phyloP scores from a whole-genome alignment of 2,113 vertebrate genomes.

The Psophia crepitans region DNA sequence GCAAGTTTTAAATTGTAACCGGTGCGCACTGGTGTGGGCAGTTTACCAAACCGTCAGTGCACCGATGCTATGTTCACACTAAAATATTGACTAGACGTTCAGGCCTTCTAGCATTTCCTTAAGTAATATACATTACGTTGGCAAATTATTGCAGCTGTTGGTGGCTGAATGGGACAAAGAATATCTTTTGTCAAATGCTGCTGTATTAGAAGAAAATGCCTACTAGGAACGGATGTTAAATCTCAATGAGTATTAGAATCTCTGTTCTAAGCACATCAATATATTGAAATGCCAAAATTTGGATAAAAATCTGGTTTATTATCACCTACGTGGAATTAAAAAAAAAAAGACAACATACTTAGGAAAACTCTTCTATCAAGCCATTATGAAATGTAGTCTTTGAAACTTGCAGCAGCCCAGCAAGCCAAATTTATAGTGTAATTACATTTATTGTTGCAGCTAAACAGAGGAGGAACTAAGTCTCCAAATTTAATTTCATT shows the following conservation, averaged over 20 bases:
- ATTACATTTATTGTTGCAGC: neutral
- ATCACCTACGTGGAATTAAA: neutral
- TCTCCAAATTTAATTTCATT: neutral
- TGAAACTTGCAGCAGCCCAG: neutral
- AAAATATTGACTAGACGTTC: neutral
- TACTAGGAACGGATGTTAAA: neutral
- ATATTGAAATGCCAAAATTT: neutral
- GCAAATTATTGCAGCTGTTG: neutral
- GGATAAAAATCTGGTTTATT: neutral
- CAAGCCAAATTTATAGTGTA: neutral
- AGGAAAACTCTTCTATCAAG: neutral
- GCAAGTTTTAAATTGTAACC: neutral
- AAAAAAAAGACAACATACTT: neutral
- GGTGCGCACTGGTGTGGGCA: neutral
- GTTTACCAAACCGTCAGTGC: neutral
- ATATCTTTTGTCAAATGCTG: neutral
- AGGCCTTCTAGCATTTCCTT: neutral
- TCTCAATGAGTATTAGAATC: neutral
- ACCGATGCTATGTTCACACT: neutral
- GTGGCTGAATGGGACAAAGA: neutral
- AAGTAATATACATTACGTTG: neutral
- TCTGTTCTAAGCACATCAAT: neutral
- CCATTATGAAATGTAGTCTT: neutral
- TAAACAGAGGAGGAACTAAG: neutral
- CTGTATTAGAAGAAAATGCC: neutral